Evolutionary conservation across 2,113 vertebrate genomes (phyloP), one percentile per base, ranked within the genome.

Genomic region (Mobula hypostoma): DNA sequence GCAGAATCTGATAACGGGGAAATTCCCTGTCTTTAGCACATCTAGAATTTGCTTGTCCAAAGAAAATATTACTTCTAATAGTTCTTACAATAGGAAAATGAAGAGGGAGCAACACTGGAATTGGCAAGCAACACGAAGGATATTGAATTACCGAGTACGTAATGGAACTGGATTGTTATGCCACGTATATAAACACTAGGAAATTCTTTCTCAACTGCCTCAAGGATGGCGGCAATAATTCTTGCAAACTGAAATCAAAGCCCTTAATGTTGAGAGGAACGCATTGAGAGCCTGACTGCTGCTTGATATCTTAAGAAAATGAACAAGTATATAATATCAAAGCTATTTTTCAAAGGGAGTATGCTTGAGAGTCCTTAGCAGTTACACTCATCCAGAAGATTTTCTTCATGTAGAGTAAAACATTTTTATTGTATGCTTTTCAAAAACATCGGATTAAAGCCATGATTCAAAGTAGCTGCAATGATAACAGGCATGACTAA

Each of bases 391-490:
- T 61, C 3, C 85, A 88, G 11, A 32, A 17, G 4, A 8, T 90
- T 12, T 66, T 63, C 63, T n/a, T 66, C 1, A 74, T 66, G 85
- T 21, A 66, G 61, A 90, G 85, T 90, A 5, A 66, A 90, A 11
- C 58, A 87, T n/a, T 87, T 87, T 87, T 12, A 87, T 87, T 87
- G 58, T 66, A n/a, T 88, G 63, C 58, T 32, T 32, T 85, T 87
- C 27, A n/a, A 66, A 6, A 90, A 36, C 1, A n/a, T 90, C 15
- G n/a, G 29, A 63, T 61, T 68, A 32, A n/a, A 61, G 48, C 24
- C 56, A 66, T 66, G 63, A 66, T 66, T 66, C 63, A 66, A 66
- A 74, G 21, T 74, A 19, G 72, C 17, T 24, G 5, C 17, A n/a
- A 1, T 63, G 14, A 66, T 14, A 88, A 88, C 14, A 63, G 7